These are phyloP conservation scores for Dendrolimus kikuchii DNA, from an alignment of 1,140 invertebrate genomes.

Conservation along the genomic window DNA sequence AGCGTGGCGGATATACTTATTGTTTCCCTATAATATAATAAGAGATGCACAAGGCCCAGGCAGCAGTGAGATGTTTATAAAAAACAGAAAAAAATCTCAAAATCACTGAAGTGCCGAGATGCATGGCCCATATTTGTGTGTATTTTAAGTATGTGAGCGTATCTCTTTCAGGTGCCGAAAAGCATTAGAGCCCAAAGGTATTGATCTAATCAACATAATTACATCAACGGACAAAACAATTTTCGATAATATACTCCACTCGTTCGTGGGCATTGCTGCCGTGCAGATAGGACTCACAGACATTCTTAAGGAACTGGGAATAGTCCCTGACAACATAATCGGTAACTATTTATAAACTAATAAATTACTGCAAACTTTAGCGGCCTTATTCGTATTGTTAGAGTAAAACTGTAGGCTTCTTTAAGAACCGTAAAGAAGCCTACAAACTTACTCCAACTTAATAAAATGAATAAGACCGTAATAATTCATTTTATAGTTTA, in stretches of 20 bases:
- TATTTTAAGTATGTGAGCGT: too few species aligned
- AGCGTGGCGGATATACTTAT: too few species aligned
- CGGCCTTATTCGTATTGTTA: neutral
- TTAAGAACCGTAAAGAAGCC: too few species aligned
- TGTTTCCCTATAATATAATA: too few species aligned
- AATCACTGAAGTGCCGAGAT: too few species aligned
- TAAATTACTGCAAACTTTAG: neutral
- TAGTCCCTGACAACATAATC: slow-evolving; percentile 85
- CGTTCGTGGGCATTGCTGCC: slow-evolving; percentile 91
- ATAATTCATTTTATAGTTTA: too few species aligned
- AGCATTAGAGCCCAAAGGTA: slow-evolving; percentile 77
- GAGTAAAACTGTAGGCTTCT: neutral
- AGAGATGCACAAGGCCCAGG: too few species aligned
- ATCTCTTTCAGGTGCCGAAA: slow-evolving; percentile 71
- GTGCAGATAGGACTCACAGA: slow-evolving; percentile 88
- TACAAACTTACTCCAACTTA: too few species aligned
- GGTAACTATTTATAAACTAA: slow-evolving; percentile 49
- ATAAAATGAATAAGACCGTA: too few species aligned
- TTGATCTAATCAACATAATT: slow-evolving; percentile 86
- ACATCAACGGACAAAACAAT: slow-evolving; percentile 78
- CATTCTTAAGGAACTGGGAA: slow-evolving; percentile 76
- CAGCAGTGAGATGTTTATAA: too few species aligned
- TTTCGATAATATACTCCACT: slow-evolving; percentile 85
- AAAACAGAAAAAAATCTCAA: too few species aligned
- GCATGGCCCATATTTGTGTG: too few species aligned